Conservation (phyloP, 2,797 vertebrate genomes). For the Neopelma chrysocephalum region DNA sequence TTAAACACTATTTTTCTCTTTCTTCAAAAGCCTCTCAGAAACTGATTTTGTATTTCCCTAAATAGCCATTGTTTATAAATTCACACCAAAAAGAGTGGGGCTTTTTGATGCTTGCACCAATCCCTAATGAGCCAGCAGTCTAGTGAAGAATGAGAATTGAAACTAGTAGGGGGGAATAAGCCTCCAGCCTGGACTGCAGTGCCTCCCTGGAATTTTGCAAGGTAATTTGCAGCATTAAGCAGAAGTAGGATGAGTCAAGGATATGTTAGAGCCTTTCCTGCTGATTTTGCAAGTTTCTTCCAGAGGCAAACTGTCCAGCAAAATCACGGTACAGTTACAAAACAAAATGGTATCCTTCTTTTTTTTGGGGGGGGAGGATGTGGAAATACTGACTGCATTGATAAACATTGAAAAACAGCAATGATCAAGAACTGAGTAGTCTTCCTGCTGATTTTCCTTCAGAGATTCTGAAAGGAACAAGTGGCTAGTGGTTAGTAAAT, state of each 20-base stretch:
- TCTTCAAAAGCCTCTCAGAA: not conserved
- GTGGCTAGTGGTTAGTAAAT: not conserved
- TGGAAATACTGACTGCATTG: not conserved
- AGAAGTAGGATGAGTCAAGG: not conserved
- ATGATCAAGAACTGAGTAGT: not conserved
- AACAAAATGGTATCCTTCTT: not conserved
- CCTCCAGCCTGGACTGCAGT: not conserved
- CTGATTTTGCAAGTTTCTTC: not conserved
- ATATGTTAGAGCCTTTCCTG: not conserved
- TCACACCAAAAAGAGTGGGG: not conserved
- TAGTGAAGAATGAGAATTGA: not conserved
- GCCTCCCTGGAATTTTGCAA: not conserved
- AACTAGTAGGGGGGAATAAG: not conserved
- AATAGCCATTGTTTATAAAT: not conserved
- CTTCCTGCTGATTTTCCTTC: not conserved
- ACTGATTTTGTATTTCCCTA: not conserved
- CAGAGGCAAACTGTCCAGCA: not conserved
- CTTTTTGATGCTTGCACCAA: not conserved
- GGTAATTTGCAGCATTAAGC: not conserved
- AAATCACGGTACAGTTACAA: not conserved
- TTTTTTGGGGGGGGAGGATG: too few relatives aligned
- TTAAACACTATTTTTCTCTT: not conserved
- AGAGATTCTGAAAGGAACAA: not conserved
- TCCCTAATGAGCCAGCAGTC: not conserved
- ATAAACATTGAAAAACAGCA: not conserved